Base-by-base conservation (phyloP, 2,888 invertebrate genomes). In the Agonopterix subpropinquella region DNA sequence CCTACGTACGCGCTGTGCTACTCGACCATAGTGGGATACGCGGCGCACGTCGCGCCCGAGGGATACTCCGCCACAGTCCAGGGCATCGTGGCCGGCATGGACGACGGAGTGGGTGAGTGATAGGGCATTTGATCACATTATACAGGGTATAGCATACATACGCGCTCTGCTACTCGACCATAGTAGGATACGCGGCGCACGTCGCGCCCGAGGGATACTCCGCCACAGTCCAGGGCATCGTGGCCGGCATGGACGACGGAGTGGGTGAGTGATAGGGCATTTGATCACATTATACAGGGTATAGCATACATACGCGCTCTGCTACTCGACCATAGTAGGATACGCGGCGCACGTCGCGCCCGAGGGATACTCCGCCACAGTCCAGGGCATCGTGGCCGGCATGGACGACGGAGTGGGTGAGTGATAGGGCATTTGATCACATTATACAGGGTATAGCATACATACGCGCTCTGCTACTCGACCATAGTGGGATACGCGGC, bases 221-320 rank as follows among this genome's bases (percentile, higher is more conserved):
- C 4, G 95, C 95, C 7, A 96, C 96, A 0, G 92, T 96, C 51
- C 96, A 96, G 72, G 96, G 96, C 0, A 90, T 96, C 35, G 94
- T 95, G 39, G 95, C 95, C 1, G 96, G 95, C n/a, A 93, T 95
- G 92, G 96, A 96, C 67, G 96, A 96, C 67, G 96, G 96, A 0
- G 82, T 95, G 35, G 94, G 94, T 93, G 67, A 76, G 86, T 37
- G n/a, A 18, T 3, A n/a, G n/a, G n/a, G n/a, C n/a, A n/a, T n/a
- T n/a, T n/a, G n/a, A n/a, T n/a, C n/a, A n/a, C n/a, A n/a, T n/a
- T n/a, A n/a, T n/a, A n/a, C n/a, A n/a, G n/a, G n/a, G n/a, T n/a
- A n/a, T n/a, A n/a, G n/a, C n/a, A n/a, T 0, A 95, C 96, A 0
- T 97, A 96, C 77, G 97, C 96, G 0, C 81, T 96, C 0, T 94